phyloP scores from a whole-genome alignment of 2,113 vertebrate genomes.

The Xiphias gladius region DNA sequence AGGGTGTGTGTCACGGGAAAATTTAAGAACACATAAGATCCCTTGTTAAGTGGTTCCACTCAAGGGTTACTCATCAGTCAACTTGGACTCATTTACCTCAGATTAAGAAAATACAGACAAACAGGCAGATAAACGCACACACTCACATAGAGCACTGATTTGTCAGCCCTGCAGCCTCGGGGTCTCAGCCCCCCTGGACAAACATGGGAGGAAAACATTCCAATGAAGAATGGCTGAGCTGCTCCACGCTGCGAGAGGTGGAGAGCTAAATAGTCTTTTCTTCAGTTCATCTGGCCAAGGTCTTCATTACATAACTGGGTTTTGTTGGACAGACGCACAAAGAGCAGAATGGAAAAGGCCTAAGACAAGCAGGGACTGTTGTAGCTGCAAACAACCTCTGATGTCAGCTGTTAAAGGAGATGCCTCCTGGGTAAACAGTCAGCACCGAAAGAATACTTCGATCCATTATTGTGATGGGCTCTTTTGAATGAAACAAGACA shows the following conservation, averaged over 20 bases:
- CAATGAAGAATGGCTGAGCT: conserved; percentile 66
- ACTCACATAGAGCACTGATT: conserved; percentile 21
- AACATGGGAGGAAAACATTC: conserved; percentile 72
- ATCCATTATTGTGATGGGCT: conserved; percentile 11
- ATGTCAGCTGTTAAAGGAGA: conserved; percentile 48
- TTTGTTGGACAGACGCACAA: conserved; percentile 51
- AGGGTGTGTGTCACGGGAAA: background rate
- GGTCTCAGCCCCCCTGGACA: conserved; percentile 54
- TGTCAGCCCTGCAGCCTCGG: conserved; percentile 26
- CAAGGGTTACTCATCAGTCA: conserved; percentile 47
- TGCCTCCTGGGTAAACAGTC: conserved; percentile 52
- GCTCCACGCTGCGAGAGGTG: conserved; percentile 51
- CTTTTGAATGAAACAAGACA: background rate
- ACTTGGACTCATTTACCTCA: conserved; percentile 34
- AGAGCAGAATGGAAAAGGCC: conserved; percentile 46
- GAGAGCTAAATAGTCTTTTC: conserved; percentile 65
- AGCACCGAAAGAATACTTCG: conserved; percentile 50
- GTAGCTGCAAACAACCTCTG: conserved; percentile 40
- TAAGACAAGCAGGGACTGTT: conserved; percentile 38
- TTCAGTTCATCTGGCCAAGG: conserved; percentile 62
- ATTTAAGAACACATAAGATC: background rate
- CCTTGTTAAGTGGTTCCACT: conserved; percentile 15
- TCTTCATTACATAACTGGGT: conserved; percentile 70
- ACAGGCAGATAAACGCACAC: conserved; percentile 30
- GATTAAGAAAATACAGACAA: conserved; percentile 45